A percentile compares a stretch with the other conserved stretches of the same genome.
Evolutionary conservation across 2,113 vertebrate genomes (phyloP).

Genomic region (Heterotis niloticus): DNA sequence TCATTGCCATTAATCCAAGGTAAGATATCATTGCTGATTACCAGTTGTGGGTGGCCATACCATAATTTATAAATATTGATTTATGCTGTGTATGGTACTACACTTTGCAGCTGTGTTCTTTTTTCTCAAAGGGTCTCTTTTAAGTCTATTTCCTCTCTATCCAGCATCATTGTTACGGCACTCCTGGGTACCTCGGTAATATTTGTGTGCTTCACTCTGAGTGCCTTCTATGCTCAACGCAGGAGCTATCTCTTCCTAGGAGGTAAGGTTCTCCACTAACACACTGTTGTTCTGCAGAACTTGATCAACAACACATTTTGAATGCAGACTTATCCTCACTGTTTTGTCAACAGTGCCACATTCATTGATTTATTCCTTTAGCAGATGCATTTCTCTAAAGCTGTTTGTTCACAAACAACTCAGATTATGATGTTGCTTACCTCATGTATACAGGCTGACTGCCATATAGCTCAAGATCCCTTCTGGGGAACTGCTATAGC

Average conservation of each 20-base stretch:
- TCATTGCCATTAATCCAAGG: constrained; percentile 90
- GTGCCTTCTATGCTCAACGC: constrained; percentile 84
- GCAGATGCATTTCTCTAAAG: too few species aligned
- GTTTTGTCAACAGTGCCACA: too few species aligned
- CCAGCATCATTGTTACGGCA: constrained; percentile 86
- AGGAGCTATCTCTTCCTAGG: constrained; percentile 91
- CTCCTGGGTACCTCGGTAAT: constrained; percentile 86
- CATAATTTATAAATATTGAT: background rate
- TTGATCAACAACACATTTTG: too few species aligned
- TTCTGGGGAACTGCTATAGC: too few species aligned
- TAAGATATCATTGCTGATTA: constrained; percentile 39
- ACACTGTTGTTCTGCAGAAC: too few species aligned
- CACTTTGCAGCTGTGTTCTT: too few species aligned
- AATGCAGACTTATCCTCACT: too few species aligned
- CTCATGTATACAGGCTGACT: too few species aligned
- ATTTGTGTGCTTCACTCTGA: constrained; percentile 89
- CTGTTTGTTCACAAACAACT: too few species aligned
- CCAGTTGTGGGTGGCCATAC: background rate
- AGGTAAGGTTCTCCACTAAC: constrained; percentile 58
- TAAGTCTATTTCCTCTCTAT: background rate
- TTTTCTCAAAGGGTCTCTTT: background rate
- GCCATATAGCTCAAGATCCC: too few species aligned
- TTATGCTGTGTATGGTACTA: background rate
- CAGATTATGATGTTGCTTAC: too few species aligned
- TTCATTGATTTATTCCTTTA: too few species aligned